Percentiles rank a stretch among this genome's conserved stretches.
These are phyloP conservation scores for Spialia ferax DNA, from an alignment of 2,888 invertebrate species.

Conservation along the genomic window DNA sequence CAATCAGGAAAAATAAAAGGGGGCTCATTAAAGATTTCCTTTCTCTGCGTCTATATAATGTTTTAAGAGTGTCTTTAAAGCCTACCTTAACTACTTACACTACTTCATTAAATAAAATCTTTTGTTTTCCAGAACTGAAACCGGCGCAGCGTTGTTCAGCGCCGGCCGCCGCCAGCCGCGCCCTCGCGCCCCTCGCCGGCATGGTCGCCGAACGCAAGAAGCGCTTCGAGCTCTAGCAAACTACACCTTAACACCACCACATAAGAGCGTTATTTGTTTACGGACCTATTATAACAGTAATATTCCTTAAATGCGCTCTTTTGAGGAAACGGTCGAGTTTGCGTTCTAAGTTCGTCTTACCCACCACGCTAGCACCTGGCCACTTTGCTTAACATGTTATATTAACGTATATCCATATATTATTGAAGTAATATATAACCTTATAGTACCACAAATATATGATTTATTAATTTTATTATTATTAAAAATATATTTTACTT, in stretches of 20 bases:
- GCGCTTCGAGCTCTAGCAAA: slow-evolving; percentile 86
- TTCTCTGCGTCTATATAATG: no score
- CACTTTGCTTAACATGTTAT: slow-evolving; percentile 43
- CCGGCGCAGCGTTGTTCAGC: slow-evolving; percentile 50
- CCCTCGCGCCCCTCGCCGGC: slow-evolving; percentile 87
- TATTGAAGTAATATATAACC: slow-evolving; percentile 41
- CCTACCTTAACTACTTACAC: no score
- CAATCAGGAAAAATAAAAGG: no score
- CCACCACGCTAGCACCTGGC: slow-evolving; percentile 70
- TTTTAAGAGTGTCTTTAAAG: no score
- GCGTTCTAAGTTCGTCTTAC: slow-evolving; percentile 5
- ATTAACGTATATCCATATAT: slow-evolving; percentile 32
- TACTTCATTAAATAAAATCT: no score
- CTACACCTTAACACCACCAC: slow-evolving; percentile 17
- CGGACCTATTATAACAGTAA: slow-evolving; percentile 1
- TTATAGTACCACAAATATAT: slow-evolving; percentile 20
- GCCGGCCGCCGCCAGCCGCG: slow-evolving; percentile 57
- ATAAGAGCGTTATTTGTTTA: background rate
- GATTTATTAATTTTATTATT: slow-evolving; percentile 32
- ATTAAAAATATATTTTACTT: slow-evolving; percentile 21
- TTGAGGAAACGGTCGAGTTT: background rate
- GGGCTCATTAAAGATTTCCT: no score
- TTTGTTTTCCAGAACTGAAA: slow-evolving; percentile 41
- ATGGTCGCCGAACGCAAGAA: slow-evolving; percentile 92
- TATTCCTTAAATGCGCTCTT: background rate